Base-by-base conservation (phyloP, 2,797 vertebrate genomes). In the Sebastes itinus region DNA sequence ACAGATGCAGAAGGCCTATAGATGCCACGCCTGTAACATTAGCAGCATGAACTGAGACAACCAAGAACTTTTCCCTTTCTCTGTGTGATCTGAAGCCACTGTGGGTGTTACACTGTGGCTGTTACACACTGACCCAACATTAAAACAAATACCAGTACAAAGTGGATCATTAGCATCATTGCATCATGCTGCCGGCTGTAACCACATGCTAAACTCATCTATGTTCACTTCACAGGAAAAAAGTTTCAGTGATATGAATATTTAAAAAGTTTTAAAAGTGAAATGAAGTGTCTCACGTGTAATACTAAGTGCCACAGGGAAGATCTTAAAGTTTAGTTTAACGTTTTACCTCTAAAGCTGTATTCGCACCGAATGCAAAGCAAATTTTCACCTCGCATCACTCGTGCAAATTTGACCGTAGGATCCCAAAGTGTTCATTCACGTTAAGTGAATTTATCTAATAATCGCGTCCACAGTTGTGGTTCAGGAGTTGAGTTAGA, bases 111-210 rank as follows among this genome's bases (percentile, higher is more conserved):
- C 75, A 16, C 11, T 28, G 58, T 64, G 22, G 46, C 33, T 23
- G 54, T 55, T 46, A 75, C 75, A 16, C 11, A 56, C 64, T 68
- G 62, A 92, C 76, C 87, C 54, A 81, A 81, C 77, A 90, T 89
- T 89, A 73, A 90, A 92, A 91, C 84, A 86, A 90, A 93, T 88
- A 83, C 84, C 82, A 84, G 66, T 11, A 58, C 66, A 30, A 85
- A 92, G 83, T 85, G 78, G 65, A 82, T 77, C 72, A 84, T 82
- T 79, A 69, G 69, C 70, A 63, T 66, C 23, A 66, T 69, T 59
- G 20, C 20, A 77, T 35, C 20, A 14, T 30, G 75, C 46, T 62
- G 5, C 49, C 67, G 78, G 66, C 78, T 77, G 63, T 83, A 73
- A 72, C 64, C 65, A 27, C 52, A 78, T 55, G 58, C 60, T n/a